Percentiles rank a stretch among this genome's conserved stretches.
Conservation (phyloP, 2,888 invertebrate genomes). For the Uloborus plumipes region DNA sequence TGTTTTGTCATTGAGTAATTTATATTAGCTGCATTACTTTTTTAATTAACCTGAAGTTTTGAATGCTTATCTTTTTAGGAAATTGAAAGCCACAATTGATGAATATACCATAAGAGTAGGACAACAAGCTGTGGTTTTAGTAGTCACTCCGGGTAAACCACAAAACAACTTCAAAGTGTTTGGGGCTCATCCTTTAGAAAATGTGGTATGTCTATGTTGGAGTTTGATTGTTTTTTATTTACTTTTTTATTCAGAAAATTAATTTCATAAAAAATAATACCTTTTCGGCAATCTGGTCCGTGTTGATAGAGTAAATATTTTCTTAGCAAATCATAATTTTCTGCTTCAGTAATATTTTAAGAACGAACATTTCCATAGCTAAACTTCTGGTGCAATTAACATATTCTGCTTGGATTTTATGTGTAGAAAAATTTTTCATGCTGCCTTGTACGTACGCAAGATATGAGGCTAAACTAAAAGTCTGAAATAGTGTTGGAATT, state of each 20-base stretch:
- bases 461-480: too few species aligned
- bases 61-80: slow-evolving; percentile 68
- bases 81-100: slow-evolving; percentile 82
- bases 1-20: not conserved
- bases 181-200: slow-evolving; percentile 94
- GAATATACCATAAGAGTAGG: slow-evolving; percentile 97
- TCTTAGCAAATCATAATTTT: too few species aligned
- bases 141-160: slow-evolving; percentile 96
- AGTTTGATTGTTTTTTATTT: not conserved
- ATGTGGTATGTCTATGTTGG: slow-evolving; percentile 78
- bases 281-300: too few species aligned
- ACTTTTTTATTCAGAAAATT: not conserved
- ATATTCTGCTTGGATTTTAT: too few species aligned
- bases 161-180: slow-evolving; percentile 97
- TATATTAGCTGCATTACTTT: not conserved
- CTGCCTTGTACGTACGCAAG: too few species aligned
- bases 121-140: slow-evolving; percentile 95
- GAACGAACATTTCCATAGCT: too few species aligned
- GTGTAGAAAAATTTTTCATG: too few species aligned
- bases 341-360: too few species aligned
- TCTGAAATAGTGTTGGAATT: too few species aligned
- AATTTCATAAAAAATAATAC: too few species aligned
- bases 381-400: too few species aligned
- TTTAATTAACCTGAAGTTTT: not conserved
- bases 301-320: too few species aligned